A percentile compares a stretch with the other conserved stretches of the same genome.
Conservation (phyloP, 1,140 invertebrate species). For the Aporrectodea caliginosa region DNA sequence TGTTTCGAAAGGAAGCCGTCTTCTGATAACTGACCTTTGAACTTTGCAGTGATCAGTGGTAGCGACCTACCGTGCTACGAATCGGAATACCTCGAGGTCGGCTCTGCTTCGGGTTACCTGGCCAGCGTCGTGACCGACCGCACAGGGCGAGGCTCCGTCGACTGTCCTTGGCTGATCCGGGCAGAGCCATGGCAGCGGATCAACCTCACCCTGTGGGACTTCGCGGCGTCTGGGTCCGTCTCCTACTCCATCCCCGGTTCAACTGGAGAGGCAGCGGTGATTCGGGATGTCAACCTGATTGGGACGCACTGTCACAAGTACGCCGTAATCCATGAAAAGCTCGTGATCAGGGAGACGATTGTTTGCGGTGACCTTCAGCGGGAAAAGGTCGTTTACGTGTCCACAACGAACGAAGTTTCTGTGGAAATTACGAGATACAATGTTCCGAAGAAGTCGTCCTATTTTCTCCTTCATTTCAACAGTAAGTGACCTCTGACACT, state of each 20-base stretch:
- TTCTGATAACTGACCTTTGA: no score
- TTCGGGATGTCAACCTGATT: no score
- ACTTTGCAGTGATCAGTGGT: background rate
- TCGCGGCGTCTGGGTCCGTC: background rate
- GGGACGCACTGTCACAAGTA: background rate
- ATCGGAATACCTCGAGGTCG: background rate
- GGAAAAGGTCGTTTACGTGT: background rate
- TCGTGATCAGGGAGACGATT: background rate
- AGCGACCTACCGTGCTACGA: background rate
- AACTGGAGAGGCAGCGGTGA: background rate
- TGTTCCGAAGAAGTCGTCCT: background rate
- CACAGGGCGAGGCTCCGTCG: background rate
- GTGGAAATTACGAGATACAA: background rate
- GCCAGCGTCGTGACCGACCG: background rate
- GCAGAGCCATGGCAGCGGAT: background rate
- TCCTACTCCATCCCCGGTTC: background rate
- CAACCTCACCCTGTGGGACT: background rate
- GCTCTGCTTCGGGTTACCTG: background rate
- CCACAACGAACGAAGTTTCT: background rate
- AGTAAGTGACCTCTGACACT: background rate
- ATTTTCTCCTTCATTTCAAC: background rate
- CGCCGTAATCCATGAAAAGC: background rate
- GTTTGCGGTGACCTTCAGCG: background rate
- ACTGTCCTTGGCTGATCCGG: background rate
- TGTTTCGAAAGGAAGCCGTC: no score